Percentiles rank a stretch among this genome's conserved stretches.
Evolutionary conservation across 1,140 invertebrate genomes (phyloP).

Genomic region (Pissodes strobi): DNA sequence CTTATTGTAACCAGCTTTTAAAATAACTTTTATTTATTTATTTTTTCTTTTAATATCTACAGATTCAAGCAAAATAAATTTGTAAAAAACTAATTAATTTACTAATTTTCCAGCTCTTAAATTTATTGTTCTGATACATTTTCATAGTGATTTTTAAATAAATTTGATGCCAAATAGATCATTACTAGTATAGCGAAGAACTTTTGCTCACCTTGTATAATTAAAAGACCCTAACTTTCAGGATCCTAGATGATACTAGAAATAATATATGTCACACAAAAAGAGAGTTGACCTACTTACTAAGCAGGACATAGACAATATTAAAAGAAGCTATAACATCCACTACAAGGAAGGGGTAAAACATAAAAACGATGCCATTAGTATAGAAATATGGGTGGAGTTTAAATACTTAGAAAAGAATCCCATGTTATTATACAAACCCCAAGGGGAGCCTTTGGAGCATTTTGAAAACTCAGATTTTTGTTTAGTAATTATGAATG

Average conservation of each 20-base stretch:
- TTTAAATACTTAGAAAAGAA: slow-evolving; percentile 5
- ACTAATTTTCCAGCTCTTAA: too few relatives aligned
- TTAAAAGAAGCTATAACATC: slow-evolving; percentile 24
- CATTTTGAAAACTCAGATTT: slow-evolving; percentile 22
- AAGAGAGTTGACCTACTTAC: slow-evolving; percentile 24
- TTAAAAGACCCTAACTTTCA: too few relatives aligned
- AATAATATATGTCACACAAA: slow-evolving; percentile 6
- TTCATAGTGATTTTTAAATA: too few relatives aligned
- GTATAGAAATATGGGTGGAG: slow-evolving; percentile 32
- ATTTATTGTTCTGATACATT: too few relatives aligned
- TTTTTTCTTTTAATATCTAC: too few relatives aligned
- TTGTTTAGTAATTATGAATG: slow-evolving; percentile 36
- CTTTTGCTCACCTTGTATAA: too few relatives aligned
- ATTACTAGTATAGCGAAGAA: too few relatives aligned
- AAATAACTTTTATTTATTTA: too few relatives aligned
- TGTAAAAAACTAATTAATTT: too few relatives aligned
- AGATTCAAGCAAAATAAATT: too few relatives aligned
- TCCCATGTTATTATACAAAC: slow-evolving; percentile 30
- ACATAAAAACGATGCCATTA: slow-evolving; percentile 29
- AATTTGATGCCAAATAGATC: too few relatives aligned
- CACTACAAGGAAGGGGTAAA: slow-evolving; percentile 9
- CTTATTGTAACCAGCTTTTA: too few relatives aligned
- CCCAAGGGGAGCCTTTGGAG: slow-evolving; percentile 21
- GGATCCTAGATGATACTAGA: slow-evolving; percentile 6
- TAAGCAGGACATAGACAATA: slow-evolving; percentile 28